A percentile compares a stretch with the other conserved stretches of the same genome.
phyloP scores from a whole-genome alignment of 2,888 invertebrate genomes.

The Clusia tigrina region DNA sequence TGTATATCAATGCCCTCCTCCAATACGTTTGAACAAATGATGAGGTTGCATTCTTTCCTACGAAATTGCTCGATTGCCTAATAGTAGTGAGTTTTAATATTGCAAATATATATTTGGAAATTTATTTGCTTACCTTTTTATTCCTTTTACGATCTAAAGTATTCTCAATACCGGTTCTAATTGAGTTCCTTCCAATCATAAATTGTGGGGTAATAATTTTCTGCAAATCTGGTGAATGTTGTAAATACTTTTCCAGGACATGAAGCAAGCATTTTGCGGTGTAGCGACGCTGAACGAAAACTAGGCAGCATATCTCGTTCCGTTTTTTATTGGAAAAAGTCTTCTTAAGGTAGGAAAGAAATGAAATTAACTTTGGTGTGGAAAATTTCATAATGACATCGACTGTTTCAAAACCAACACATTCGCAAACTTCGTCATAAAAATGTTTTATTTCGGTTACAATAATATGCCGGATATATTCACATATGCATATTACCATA shows the following conservation, averaged over 20 bases:
- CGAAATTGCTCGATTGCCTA: conserved; percentile 68
- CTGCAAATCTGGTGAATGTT: conserved; percentile 66
- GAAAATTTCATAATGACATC: conserved; percentile 68
- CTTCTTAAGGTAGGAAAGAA: conserved; percentile 71
- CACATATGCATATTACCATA: conserved; percentile 51
- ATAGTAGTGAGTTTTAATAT: too few relatives aligned
- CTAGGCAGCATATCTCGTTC: conserved; percentile 54
- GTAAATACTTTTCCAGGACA: conserved; percentile 68
- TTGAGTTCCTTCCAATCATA: conserved; percentile 69
- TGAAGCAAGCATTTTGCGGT: conserved; percentile 80
- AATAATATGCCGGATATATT: conserved; percentile 67
- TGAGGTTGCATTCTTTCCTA: conserved; percentile 70
- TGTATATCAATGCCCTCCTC: conserved; percentile 92
- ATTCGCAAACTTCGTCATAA: conserved; percentile 46
- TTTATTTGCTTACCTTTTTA: conserved; percentile 48
- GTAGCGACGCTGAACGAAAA: conserved; percentile 67
- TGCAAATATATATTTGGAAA: too few relatives aligned
- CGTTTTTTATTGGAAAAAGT: conserved; percentile 65
- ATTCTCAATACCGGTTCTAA: conserved; percentile 46
- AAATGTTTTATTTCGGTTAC: conserved; percentile 63
- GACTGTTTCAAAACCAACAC: conserved; percentile 33
- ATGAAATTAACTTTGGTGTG: conserved; percentile 70
- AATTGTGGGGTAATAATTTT: conserved; percentile 71
- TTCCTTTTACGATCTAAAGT: conserved; percentile 54
- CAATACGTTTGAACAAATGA: conserved; percentile 80